Percentiles rank a stretch among this genome's conserved stretches.
Evolutionary conservation across 2,888 invertebrate species (phyloP).

Genomic region (Scaptomyza cyrtandrae): DNA sequence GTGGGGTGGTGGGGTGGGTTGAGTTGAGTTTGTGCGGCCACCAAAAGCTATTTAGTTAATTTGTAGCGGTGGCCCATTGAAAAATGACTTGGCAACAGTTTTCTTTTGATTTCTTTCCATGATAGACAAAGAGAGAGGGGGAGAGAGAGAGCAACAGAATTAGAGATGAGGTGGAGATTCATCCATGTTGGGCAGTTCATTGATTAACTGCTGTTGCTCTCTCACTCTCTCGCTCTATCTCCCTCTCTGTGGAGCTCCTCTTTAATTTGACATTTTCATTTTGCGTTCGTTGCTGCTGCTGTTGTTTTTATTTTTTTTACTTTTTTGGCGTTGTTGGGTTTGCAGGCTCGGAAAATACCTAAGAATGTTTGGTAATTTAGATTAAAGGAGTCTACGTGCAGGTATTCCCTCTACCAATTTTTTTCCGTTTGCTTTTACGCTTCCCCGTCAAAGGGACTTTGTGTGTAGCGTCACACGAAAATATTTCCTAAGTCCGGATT

Average conservation of each 20-base stretch:
- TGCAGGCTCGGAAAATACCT: slow-evolving; percentile 61
- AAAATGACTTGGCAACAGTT: slow-evolving; percentile 63
- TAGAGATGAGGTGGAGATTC: too few species aligned
- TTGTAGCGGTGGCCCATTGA: slow-evolving; percentile 50
- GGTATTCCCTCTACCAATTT: slow-evolving; percentile 45
- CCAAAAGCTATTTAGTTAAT: slow-evolving; percentile 67
- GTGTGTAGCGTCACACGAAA: slow-evolving; percentile 54
- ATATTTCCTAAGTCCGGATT: slow-evolving; percentile 72
- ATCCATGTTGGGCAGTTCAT: slow-evolving; percentile 44
- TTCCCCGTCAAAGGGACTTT: slow-evolving; percentile 10
- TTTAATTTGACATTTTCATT: slow-evolving; percentile 69
- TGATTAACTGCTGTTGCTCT: slow-evolving; percentile 65
- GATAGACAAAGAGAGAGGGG: neutral
- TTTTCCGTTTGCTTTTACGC: neutral
- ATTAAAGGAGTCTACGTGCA: slow-evolving; percentile 68
- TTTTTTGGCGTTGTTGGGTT: slow-evolving; percentile 44
- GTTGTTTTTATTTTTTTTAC: slow-evolving; percentile 6
- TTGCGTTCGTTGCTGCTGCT: slow-evolving; percentile 24
- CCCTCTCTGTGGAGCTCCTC: slow-evolving; percentile 21
- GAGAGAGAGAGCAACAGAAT: too few species aligned
- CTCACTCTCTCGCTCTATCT: slow-evolving; percentile 20
- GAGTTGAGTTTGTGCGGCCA: neutral
- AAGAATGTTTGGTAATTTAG: slow-evolving; percentile 78
- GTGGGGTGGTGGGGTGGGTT: neutral
- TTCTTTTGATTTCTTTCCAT: slow-evolving; percentile 73